Base-by-base conservation (phyloP, 2,888 invertebrate genomes). In the Drosophila yooni region DNA sequence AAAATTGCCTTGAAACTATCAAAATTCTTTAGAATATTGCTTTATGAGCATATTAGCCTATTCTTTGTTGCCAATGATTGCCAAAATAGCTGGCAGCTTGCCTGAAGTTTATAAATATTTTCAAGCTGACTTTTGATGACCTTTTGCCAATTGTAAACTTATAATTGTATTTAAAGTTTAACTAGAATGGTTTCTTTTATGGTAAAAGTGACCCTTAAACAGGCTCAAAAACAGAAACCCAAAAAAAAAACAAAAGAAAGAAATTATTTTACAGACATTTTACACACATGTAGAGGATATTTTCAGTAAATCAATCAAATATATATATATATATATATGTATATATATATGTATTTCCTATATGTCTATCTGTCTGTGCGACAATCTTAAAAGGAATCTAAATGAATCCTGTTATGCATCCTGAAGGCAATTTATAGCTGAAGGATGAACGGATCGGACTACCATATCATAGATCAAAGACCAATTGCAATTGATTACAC, bases 311-410 rank as follows among this genome's bases (percentile, higher is more conserved):
- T 6, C 11, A 2, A 43, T 3, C 13, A 21, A 21, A 21, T n/a
- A n/a, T 2, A 18, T 36, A 6, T 36, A 7, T 36, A 3, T 10
- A 0, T 10, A 0, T 11, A 33, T 33, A 29, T 29, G 3, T 31
- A 27, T 27, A 27, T 27, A 27, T 27, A 31, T 10, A 33, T 33
- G 3, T 11, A 31, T 31, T 31, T 2, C 31, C 2, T 15, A 0
- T 18, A 36, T 38, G 38, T 8, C 3, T 38, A 7, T 38, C n/a
- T 38, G 8, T 38, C 18, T 8, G 38, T 8, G 38, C 18, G 1
- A 3, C 18, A 38, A 3, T 8, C 18, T 18, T 18, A 18, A 38
- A 18, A 7, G 0, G 0, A 3, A 7, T 18, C 18, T 7, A 7
- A 38, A 7, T 18, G 1, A 7, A 18, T 7, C 7, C 18, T 36